A percentile compares a stretch with the other conserved stretches of the same genome.
phyloP scores from a whole-genome alignment of 2,113 vertebrate genomes.

The Corythaeola cristata region DNA sequence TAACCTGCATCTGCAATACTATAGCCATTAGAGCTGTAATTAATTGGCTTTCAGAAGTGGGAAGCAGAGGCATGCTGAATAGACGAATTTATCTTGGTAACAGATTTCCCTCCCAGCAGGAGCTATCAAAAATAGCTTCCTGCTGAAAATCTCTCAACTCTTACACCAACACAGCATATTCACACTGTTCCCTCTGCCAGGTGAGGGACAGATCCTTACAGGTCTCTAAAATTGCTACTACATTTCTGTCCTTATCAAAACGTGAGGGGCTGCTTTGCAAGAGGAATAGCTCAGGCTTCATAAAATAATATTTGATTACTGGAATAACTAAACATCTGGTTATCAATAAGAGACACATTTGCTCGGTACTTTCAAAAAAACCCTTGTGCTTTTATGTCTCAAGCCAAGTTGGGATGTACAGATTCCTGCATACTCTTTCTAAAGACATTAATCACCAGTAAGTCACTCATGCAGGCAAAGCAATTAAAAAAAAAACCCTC shows the following conservation, averaged over 20 bases:
- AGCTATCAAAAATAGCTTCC: not conserved
- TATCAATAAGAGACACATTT: not conserved
- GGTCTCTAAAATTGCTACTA: not conserved
- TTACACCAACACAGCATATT: not conserved
- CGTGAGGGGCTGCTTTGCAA: not conserved
- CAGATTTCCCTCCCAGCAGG: not conserved
- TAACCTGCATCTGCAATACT: not conserved
- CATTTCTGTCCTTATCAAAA: not conserved
- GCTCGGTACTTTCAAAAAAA: not conserved
- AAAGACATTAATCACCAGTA: not conserved
- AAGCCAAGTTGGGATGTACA: not conserved
- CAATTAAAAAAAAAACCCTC: not conserved
- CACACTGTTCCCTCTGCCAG: not conserved
- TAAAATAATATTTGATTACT: not conserved
- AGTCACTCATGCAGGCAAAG: not conserved
- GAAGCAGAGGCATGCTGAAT: not conserved
- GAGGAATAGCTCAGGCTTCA: not conserved
- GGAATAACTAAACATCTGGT: not conserved
- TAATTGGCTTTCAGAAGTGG: constrained; percentile 1
- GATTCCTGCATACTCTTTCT: not conserved
- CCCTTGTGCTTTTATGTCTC: not conserved
- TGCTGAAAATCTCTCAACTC: not conserved
- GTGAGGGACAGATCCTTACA: not conserved
- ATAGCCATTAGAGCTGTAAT: not conserved
- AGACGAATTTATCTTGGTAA: not conserved